These are phyloP conservation scores for Lasioglossum morio DNA, from an alignment of 2,888 invertebrate species.

Conservation along the genomic window DNA sequence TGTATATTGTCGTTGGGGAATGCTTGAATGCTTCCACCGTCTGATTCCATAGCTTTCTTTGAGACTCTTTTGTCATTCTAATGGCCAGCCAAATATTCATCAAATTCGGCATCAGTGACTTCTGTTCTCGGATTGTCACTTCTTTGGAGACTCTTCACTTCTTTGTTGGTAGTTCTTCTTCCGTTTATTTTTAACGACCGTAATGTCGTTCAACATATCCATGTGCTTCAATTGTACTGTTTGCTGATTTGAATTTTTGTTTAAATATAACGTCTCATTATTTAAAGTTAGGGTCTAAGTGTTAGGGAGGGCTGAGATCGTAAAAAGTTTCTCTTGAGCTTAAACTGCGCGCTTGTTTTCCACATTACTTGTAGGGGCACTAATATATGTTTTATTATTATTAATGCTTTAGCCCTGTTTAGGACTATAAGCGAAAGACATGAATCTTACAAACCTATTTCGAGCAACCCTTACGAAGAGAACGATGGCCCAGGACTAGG, in stretches of 20 bases:
- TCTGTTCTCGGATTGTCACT: not conserved
- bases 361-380: not conserved
- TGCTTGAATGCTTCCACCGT: not conserved
- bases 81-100: not conserved
- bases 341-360: not conserved
- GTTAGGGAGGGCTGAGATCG: conserved; percentile 3
- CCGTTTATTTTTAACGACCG: not conserved
- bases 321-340: conserved; percentile 12
- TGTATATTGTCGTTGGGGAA: not conserved
- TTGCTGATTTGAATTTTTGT: not conserved
- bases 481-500: not conserved
- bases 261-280: not conserved
- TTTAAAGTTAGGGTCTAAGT: not conserved
- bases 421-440: not conserved
- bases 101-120: not conserved
- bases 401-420: not conserved
- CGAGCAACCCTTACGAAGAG: not conserved
- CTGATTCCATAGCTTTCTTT: not conserved
- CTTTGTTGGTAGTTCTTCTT: not conserved
- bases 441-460: conserved; percentile 4
- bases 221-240: not conserved
- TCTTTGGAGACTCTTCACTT: not conserved
- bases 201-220: not conserved
- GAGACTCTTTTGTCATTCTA: not conserved
- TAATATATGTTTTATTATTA: not conserved